Percentiles rank a stretch among this genome's conserved stretches.
Evolutionary conservation across 2,113 vertebrate genomes (phyloP).

Genomic region (Chionis minor): DNA sequence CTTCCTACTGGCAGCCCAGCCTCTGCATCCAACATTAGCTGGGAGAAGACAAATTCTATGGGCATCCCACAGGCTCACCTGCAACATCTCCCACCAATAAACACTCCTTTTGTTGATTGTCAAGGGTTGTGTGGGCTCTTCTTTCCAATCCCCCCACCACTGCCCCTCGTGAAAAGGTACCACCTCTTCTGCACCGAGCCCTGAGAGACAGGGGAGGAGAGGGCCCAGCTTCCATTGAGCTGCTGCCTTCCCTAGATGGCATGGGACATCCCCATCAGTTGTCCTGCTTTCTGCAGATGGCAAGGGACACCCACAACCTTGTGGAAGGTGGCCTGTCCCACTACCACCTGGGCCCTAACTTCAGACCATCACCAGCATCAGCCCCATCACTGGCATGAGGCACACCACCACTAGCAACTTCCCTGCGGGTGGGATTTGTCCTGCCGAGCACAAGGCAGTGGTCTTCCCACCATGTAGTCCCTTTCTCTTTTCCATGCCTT

Average conservation of each 20-base stretch:
- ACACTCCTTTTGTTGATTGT: background rate
- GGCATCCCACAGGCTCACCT: background rate
- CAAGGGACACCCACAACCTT: background rate
- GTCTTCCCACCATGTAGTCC: too few species aligned
- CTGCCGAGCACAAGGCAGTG: background rate
- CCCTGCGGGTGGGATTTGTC: accelerated
- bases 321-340: background rate
- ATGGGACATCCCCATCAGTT: background rate
- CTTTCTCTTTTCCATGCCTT: background rate
- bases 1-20: too few species aligned
- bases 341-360: background rate
- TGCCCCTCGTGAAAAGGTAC: background rate
- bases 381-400: background rate
- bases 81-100: background rate
- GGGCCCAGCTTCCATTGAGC: background rate
- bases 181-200: background rate
- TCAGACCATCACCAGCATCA: background rate
- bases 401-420: background rate
- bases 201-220: background rate
- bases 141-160: background rate
- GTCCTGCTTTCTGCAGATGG: background rate
- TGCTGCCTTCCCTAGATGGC: background rate
- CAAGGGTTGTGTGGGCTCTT: background rate
- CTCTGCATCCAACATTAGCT: background rate
- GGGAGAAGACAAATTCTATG: background rate